A percentile compares a stretch with the other conserved stretches of the same genome.
Evolutionary conservation across 2,888 invertebrate species (phyloP).

Genomic region (Augochlorella aurata): DNA sequence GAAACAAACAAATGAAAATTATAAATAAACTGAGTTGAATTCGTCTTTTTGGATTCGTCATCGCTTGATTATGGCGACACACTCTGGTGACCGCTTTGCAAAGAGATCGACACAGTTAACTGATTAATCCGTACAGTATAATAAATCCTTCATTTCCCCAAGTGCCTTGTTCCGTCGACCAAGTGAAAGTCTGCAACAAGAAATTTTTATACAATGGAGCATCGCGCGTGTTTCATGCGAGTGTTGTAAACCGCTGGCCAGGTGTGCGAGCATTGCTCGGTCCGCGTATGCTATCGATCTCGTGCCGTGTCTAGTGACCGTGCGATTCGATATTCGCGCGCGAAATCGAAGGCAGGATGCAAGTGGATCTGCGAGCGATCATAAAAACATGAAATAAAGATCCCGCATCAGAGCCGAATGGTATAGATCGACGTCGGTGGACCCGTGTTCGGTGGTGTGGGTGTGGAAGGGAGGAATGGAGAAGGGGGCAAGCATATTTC

Average conservation of each 20-base stretch:
- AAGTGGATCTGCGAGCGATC: slow-evolving; percentile 21
- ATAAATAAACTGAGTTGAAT: too few species aligned
- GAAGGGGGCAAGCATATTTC: slow-evolving; percentile 64
- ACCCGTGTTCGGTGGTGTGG: slow-evolving; percentile 44
- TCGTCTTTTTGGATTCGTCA: too few species aligned
- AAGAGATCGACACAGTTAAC: too few species aligned
- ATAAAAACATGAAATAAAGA: slow-evolving; percentile 68
- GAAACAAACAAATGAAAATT: too few species aligned
- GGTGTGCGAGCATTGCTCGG: neutral
- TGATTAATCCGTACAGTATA: too few species aligned
- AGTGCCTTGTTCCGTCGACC: too few species aligned
- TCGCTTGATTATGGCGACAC: too few species aligned
- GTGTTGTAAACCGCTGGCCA: slow-evolving; percentile 20
- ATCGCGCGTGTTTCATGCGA: slow-evolving; percentile 1
- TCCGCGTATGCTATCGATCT: slow-evolving; percentile 43
- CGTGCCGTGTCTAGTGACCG: slow-evolving; percentile 26
- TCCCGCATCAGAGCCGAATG: slow-evolving; percentile 45
- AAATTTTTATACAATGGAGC: neutral
- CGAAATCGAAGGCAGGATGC: slow-evolving; percentile 22
- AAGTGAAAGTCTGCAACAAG: neutral
- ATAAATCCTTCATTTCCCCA: too few species aligned
- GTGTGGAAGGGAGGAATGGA: neutral
- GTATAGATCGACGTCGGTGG: slow-evolving; percentile 20
- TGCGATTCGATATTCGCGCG: slow-evolving; percentile 33
- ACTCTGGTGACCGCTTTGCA: too few species aligned